Evolutionary conservation across 2,113 vertebrate species (phyloP), one percentile per base, ranked within the genome.

Genomic region (Cryptomyrus ogoouensis): DNA sequence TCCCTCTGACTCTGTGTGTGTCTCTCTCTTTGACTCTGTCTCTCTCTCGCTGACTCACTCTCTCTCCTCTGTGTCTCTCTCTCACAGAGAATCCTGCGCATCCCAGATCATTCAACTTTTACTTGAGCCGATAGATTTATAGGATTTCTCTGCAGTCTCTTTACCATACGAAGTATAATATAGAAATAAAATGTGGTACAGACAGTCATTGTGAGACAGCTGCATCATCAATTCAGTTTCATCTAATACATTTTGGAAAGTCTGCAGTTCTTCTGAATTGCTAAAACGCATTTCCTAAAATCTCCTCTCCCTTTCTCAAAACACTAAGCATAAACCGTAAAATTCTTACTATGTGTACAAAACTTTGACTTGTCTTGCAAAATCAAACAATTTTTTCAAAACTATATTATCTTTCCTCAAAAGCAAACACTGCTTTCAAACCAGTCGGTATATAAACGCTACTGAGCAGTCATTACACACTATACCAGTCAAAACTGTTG

Each of bases 21-120:
- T 35, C 58, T 62, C 58, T 62, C 58, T 62, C 58, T 62, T n/a
- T 62, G 58, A 62, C 58, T 62, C 58, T 62, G 56, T 62, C 24
- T 87, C 90, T 86, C 90, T 90, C 90, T 74, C 90, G 89, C 86
- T 88, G 3, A 44, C 10, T 87, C n/a, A 52, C 21, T 27, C 84
- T 62, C 7, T n/a, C 6, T 24, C 2, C 56, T 62, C 21, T 2
- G 21, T 58, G 56, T 58, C 56, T 58, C 7, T 21, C 19, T 24
- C 56, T 58, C 2, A 58, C 56, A 58, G 56, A n/a, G 56, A 58
- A 58, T 58, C 12, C 49, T 44, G 35, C 17, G 21, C 49, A 53
- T 17, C 53, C 74, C 74, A 7, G 31, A 21, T 35, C 49, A 31
- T 21, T n/a, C 10, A 17, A 46, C 88, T 83, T 83, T 53, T 13